Conservation (phyloP, 1,140 invertebrate genomes). For the Drosophila yakuba region DNA sequence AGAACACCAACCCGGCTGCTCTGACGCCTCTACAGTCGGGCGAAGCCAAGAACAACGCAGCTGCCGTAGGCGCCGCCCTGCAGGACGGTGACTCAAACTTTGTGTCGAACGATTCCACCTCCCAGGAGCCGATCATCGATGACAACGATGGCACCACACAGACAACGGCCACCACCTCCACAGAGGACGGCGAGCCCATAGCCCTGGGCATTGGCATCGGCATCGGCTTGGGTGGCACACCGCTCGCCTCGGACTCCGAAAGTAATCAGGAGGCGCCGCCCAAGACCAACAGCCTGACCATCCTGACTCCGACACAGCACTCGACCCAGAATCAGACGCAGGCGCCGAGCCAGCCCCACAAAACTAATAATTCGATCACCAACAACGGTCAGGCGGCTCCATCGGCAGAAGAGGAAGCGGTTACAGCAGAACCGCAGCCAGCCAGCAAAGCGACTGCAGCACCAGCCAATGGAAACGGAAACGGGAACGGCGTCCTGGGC, state of each 20-base stretch:
- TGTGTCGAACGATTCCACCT: conserved; percentile 82
- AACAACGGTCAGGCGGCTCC: conserved; percentile 57
- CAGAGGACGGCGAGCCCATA: conserved; percentile 72
- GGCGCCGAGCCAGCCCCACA: conserved; percentile 44
- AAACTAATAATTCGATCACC: conserved; percentile 59
- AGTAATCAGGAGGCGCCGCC: conserved; percentile 87
- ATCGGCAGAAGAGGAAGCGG: conserved; percentile 19
- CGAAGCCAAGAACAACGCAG: conserved; percentile 78
- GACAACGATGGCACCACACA: conserved; percentile 79
- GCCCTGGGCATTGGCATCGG: conserved; percentile 24
- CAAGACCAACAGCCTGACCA: conserved; percentile 78
- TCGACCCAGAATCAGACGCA: conserved; percentile 36
- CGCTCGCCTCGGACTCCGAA: conserved; percentile 77
- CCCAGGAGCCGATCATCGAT: conserved; percentile 80
- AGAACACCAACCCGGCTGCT: conserved; percentile 83
- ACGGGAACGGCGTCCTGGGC: conserved; percentile 54
- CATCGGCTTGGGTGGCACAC: conserved; percentile 43
- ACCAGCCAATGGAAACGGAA: conserved; percentile 61
- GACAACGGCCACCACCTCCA: conserved; percentile 81
- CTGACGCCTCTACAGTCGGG: conserved; percentile 41
- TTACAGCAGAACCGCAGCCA: conserved; percentile 19
- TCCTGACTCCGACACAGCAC: conserved; percentile 26
- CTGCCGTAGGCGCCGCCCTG: conserved; percentile 55
- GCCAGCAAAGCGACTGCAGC: conserved; percentile 19
- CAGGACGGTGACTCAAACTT: conserved; percentile 81